A percentile compares a stretch with the other conserved stretches of the same genome.
These are phyloP conservation scores for Channa maculata DNA, from an alignment of 2,113 vertebrate genomes.

Conservation along the genomic window DNA sequence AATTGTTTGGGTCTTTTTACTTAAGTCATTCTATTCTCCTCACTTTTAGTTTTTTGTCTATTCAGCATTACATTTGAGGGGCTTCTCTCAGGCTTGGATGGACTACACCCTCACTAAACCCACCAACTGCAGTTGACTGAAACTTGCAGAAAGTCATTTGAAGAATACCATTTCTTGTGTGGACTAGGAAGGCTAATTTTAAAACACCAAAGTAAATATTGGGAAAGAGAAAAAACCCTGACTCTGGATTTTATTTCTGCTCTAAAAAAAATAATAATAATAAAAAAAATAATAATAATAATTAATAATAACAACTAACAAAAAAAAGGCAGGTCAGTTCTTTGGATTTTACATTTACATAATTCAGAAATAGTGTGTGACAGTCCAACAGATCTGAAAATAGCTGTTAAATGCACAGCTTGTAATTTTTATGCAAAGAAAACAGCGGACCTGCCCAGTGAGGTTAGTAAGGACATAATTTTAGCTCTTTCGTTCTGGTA, in stretches of 20 bases:
- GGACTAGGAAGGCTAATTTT: conserved; percentile 49
- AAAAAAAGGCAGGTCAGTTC: conserved; percentile 11
- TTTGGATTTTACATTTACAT: conserved; percentile 29
- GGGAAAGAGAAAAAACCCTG: conserved; percentile 15
- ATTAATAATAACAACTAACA: neutral
- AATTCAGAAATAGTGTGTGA: conserved; percentile 42
- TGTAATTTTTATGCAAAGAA: conserved; percentile 71
- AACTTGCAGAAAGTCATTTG: conserved; percentile 41
- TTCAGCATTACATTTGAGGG: conserved; percentile 84
- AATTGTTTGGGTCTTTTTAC: conserved; percentile 75
- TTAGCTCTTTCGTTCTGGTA: conserved; percentile 64
- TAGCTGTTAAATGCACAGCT: conserved; percentile 62
- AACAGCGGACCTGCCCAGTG: conserved; percentile 61
- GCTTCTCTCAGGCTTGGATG: conserved; percentile 66
- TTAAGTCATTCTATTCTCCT: neutral
- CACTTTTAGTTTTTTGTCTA: conserved; percentile 86
- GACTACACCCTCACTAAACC: conserved; percentile 61
- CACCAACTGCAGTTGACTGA: conserved; percentile 35
- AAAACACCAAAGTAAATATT: conserved; percentile 56
- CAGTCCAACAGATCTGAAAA: conserved; percentile 56
- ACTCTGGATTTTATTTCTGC: conserved; percentile 37
- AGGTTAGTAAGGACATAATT: conserved; percentile 70
- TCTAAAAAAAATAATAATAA: conserved; percentile 25
- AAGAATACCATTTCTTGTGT: conserved; percentile 51
- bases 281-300: neutral